These are phyloP conservation scores for Halcyon leucocephala DNA, from an alignment of 2,797 vertebrate genomes.

Conservation along the genomic window DNA sequence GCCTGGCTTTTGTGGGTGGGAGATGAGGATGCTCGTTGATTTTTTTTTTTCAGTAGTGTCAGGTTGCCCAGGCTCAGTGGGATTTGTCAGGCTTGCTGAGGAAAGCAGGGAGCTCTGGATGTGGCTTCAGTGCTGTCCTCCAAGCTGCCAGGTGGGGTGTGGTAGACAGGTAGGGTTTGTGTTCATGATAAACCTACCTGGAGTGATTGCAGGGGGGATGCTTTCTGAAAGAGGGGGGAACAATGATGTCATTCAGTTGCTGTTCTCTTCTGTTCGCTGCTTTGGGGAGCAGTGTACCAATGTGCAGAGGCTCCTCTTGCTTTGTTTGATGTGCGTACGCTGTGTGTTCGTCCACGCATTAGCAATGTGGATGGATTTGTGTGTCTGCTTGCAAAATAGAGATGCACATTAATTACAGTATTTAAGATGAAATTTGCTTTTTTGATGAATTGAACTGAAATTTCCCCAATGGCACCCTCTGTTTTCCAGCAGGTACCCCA, in stretches of 20 bases:
- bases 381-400: background rate
- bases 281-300: background rate
- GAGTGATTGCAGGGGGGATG: background rate
- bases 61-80: background rate
- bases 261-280: background rate
- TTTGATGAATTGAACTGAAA: background rate
- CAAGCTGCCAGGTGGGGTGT: background rate
- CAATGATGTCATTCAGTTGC: accelerated
- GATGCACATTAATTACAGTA: background rate
- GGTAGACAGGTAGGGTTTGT: background rate
- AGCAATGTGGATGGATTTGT: background rate
- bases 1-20: background rate
- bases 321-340: background rate
- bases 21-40: background rate
- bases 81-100: background rate
- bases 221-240: accelerated
- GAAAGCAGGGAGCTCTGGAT: background rate
- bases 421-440: background rate
- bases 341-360: background rate
- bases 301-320: background rate
- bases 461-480: background rate
- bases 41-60: background rate
- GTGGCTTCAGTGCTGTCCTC: background rate
- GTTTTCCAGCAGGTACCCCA: background rate
- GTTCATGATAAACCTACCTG: background rate